Base-by-base conservation (phyloP, 2,888 invertebrate genomes). In the Ceramica pisi region DNA sequence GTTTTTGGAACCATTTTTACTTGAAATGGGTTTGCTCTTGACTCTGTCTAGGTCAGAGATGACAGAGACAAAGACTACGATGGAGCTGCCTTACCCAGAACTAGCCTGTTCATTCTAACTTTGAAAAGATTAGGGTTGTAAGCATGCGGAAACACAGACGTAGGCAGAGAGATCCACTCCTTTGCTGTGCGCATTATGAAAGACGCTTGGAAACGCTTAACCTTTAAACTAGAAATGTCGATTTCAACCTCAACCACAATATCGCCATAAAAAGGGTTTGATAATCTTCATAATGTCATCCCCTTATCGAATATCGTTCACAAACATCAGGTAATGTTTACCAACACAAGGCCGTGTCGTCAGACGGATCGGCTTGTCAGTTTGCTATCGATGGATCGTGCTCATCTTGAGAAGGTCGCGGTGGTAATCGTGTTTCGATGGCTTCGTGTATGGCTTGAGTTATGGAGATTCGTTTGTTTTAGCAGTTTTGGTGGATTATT, bases 391-490 rank as follows among this genome's bases (percentile, higher is more conserved):
- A 68, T 76, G 16, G 63, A 51, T 31, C 46, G 21, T 26, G 57
- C n/a, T 81, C 57, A 71, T 78, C 67, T 71, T 59, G 55, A 23
- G 59, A 66, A 81, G 75, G 78, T 81, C 61, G 12, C 35, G 31
- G 16, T 19, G 1, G 46, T 61, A 53, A 64, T 59, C 19, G 26
- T 21, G 35, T n/a, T 73, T 26, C 51, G 51, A 73, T 67, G 26
- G 14, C 4, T 38, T 44, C n/a, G n/a, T 67, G 6, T 23, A n/a
- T 14, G 38, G 19, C 19, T 51, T 16, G 62, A 59, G 51, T 26
- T 46, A n/a, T n/a, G n/a, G n/a, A 21, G 5, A 21, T 21, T 53
- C 12, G 41, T 44, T 5, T 31, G 2, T 1, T 31, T 3, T 19
- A n/a, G n/a, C n/a, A n/a, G 26, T 41, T 61, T n/a, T 51, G 6